Evolutionary conservation across 2,888 invertebrate genomes (phyloP), one percentile per base, ranked within the genome.

Genomic region (Nycteola revayana): DNA sequence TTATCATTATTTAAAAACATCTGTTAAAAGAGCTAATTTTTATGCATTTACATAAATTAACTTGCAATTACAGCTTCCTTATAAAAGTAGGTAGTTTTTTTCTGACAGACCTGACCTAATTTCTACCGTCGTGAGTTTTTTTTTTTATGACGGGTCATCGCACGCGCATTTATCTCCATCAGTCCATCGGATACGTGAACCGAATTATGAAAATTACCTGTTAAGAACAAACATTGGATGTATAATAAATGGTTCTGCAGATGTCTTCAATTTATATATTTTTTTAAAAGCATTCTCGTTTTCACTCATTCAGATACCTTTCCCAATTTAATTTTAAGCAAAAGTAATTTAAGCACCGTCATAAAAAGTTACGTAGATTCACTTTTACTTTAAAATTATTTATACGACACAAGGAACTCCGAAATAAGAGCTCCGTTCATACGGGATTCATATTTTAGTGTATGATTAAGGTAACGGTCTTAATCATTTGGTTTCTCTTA

Each of bases 81-180:
- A 44, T 55, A 66, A 74, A 68, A 61, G 64, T 60, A 60, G 61
- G 61, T 51, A 61, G 42, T 54, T 62, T 62, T 7, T 64, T 56
- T 59, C 63, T 74, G 69, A 71, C 65, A 66, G 66, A 64, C 70
- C 65, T 75, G 76, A 42, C 79, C 78, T 64, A 76, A 81, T 78
- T 82, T 75, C 51, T 65, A 49, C 55, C 48, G 64, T 70, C 67
- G 2, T 2, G 14, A 5, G 21, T 21, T 21, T 21, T 44, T 49
- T 51, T 9, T 45, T 64, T 61, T 42, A 46, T 53, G 48, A 50
- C 58, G 51, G 68, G 68, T 70, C 74, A 68, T 65, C 62, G 53
- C 47, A 49, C 46, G 55, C 60, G 53, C 73, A 80, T 84, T 84
- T 80, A 80, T 83, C 77, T 75, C 69, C 79, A 76, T 81, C 79